These are phyloP conservation scores for Peromyscus melanophrys DNA, from an alignment of 2,797 vertebrate species.

Conservation along the genomic window DNA sequence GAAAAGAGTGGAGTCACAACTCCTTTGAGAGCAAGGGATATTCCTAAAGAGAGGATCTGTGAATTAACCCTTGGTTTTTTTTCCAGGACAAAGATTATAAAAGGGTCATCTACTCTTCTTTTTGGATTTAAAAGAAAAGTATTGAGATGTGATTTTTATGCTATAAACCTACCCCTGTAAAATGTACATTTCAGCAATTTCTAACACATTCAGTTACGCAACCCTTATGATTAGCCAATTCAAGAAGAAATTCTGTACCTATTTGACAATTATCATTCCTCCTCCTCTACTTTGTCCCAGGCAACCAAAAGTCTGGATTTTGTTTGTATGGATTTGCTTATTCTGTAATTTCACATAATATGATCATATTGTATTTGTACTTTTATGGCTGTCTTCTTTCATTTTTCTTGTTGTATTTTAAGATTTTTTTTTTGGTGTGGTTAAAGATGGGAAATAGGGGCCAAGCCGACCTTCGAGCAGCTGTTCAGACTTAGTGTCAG, in stretches of 20 bases:
- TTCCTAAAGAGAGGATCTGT: conserved; percentile 37
- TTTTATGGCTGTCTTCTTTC: conserved; percentile 52
- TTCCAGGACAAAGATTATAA: conserved; percentile 40
- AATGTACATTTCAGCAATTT: conserved; percentile 49
- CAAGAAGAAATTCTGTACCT: conserved; percentile 6
- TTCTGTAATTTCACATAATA: conserved; percentile 47
- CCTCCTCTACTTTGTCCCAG: not conserved
- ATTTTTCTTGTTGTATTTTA: not conserved
- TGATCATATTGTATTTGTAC: not conserved
- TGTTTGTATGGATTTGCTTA: conserved; percentile 36
- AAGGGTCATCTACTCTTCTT: conserved; percentile 49
- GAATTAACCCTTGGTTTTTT: conserved; percentile 68
- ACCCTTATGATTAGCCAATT: not conserved
- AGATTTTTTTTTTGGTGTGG: not conserved
- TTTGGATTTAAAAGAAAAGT: conserved; percentile 57
- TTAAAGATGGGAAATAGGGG: not conserved
- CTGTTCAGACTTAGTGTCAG: not conserved
- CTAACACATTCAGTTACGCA: conserved; percentile 1
- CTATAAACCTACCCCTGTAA: conserved; percentile 46
- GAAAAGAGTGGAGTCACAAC: conserved; percentile 14
- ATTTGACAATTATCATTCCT: not conserved
- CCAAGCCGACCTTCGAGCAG: not conserved
- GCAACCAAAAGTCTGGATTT: not conserved
- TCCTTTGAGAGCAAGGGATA: conserved; percentile 50
- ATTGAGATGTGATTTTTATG: conserved; percentile 56